Percentiles rank a stretch among this genome's conserved stretches.
Conservation (phyloP, 1,140 invertebrate species). For the Philopotamus ludificatus region DNA sequence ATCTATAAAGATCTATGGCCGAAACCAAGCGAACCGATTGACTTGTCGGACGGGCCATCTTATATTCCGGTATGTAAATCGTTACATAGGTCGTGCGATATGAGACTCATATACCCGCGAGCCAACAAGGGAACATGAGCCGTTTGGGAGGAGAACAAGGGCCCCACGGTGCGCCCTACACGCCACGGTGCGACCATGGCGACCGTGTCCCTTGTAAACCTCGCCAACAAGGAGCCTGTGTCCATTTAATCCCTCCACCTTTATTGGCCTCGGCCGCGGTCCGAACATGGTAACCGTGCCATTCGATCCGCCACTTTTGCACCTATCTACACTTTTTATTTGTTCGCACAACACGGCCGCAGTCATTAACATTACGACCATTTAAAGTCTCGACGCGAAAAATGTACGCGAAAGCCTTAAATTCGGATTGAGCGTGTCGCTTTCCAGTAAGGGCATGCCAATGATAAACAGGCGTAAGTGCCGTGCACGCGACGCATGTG, state of each 20-base stretch:
- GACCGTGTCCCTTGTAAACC: conserved; percentile 29
- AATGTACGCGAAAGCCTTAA: no score
- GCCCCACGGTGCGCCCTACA: not conserved
- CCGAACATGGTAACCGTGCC: not conserved
- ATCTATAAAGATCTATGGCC: no score
- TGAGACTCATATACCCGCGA: not conserved
- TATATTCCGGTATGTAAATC: not conserved
- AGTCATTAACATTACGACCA: not conserved
- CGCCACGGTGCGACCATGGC: not conserved
- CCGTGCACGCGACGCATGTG: no score
- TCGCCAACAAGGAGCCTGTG: conserved; percentile 36
- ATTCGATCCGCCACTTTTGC: not conserved
- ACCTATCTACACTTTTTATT: not conserved
- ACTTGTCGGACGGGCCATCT: not conserved
- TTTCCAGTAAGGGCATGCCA: no score
- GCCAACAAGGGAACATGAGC: not conserved
- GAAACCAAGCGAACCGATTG: no score
- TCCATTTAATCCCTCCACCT: conserved; percentile 29
- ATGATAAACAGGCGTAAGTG: no score
- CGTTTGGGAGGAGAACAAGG: conserved; percentile 1
- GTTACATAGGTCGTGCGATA: not conserved
- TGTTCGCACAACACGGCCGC: not conserved
- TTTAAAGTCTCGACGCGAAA: no score
- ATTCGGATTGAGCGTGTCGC: no score
- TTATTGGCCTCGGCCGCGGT: not conserved